Conservation (phyloP, 2,797 vertebrate species). For the Taenioides sp. region DNA sequence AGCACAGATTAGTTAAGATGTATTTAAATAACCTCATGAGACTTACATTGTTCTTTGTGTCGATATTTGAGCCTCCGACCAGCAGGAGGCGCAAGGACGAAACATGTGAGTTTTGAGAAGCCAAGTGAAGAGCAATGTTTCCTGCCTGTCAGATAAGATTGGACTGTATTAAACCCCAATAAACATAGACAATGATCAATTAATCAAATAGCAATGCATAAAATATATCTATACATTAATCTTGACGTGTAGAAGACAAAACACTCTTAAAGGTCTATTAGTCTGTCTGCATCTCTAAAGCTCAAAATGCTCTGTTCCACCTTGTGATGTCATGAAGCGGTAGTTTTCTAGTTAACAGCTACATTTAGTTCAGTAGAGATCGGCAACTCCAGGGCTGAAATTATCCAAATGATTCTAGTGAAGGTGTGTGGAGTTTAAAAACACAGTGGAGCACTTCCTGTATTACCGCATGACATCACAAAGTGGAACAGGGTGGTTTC, state of each 20-base stretch:
- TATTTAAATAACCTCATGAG: not conserved
- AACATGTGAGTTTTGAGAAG: conserved; percentile 89
- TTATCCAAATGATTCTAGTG: too few species aligned
- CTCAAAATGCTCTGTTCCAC: too few species aligned
- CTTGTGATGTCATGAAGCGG: too few species aligned
- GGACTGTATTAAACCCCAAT: not conserved
- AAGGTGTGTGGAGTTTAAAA: too few species aligned
- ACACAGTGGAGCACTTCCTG: too few species aligned
- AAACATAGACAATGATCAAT: not conserved
- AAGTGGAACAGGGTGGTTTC: too few species aligned
- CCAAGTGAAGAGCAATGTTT: conserved; percentile 90
- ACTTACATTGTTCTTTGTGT: conserved; percentile 89
- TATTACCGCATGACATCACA: too few species aligned
- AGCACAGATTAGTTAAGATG: not conserved
- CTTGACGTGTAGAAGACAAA: not conserved
- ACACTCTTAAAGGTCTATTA: not conserved
- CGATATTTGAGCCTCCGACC: conserved; percentile 83
- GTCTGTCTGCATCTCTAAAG: too few species aligned
- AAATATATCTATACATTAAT: not conserved
- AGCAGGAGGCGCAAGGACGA: conserved; percentile 84
- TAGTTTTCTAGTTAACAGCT: too few species aligned
- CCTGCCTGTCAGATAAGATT: conserved; percentile 74
- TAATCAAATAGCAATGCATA: not conserved
- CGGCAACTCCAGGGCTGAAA: too few species aligned
- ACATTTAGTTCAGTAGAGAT: too few species aligned